Percentiles rank a stretch among this genome's conserved stretches.
Conservation (phyloP, 2,797 vertebrate genomes). For the Basileuterus tristriatus region DNA sequence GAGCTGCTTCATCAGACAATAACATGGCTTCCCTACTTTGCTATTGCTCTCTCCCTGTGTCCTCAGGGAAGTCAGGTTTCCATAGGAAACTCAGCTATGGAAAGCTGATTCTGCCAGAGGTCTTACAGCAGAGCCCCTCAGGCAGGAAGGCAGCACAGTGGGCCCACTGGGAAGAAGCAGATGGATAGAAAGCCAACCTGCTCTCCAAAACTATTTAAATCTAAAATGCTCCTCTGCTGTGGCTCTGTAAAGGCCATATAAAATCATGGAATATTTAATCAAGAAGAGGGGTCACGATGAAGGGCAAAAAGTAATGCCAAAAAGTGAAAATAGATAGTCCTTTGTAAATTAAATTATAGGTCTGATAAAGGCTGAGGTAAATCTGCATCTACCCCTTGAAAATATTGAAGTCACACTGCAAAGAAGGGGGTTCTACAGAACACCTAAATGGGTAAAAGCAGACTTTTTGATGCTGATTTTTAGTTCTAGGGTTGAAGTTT, state of each 20-base stretch:
- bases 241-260: background rate
- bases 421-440: background rate
- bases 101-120: background rate
- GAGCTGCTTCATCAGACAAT: background rate
- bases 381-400: background rate
- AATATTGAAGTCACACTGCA: background rate
- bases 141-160: background rate
- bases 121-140: background rate
- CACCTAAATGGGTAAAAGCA: background rate
- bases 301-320: background rate
- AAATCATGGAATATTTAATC: background rate
- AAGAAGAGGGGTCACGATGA: background rate
- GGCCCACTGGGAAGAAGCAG: background rate
- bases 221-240: background rate
- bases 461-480: background rate
- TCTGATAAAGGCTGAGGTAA: background rate
- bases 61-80: background rate
- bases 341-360: background rate
- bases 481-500: background rate
- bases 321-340: rapidly evolving
- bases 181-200: background rate
- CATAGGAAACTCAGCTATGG: background rate
- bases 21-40: background rate
- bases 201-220: background rate
- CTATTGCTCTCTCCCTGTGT: background rate